Conservation (phyloP, 1,140 invertebrate species). For the Drosophila persimilis region DNA sequence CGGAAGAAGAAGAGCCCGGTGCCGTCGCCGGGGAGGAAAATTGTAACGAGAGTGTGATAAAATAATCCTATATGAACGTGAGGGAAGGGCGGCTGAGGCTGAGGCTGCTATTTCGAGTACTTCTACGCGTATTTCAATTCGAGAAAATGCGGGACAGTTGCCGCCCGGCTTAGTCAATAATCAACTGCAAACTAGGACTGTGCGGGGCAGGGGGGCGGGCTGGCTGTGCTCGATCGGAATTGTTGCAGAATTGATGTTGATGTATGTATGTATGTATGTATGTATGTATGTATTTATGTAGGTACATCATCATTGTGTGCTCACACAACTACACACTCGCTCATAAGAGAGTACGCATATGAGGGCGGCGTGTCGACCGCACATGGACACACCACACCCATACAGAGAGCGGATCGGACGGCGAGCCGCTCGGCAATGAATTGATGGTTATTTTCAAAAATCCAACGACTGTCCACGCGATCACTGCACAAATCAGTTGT, state of each 20-base stretch:
- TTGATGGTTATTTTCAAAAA: constrained; percentile 82
- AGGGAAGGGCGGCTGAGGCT: not conserved
- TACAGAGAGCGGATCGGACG: constrained; percentile 18
- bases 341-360: constrained; percentile 29
- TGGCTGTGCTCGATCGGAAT: constrained; percentile 41
- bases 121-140: constrained; percentile 40
- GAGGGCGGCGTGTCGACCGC: constrained; percentile 64
- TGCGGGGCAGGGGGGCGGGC: constrained; percentile 6
- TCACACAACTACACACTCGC: constrained; percentile 23
- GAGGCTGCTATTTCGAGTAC: constrained; percentile 46
- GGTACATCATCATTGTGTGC: constrained; percentile 34
- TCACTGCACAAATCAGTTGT: constrained; percentile 79
- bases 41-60: constrained; percentile 61
- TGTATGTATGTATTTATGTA: too few species aligned
- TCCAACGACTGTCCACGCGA: constrained; percentile 82
- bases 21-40: constrained; percentile 23
- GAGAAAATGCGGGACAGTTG: constrained; percentile 71
- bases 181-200: constrained; percentile 46
- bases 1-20: not conserved
- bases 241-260: constrained; percentile 70
- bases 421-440: constrained; percentile 59
- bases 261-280: constrained; percentile 10
- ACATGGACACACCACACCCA: constrained; percentile 28
- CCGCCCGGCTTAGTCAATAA: constrained; percentile 67
- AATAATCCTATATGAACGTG: constrained; percentile 62